A percentile compares a stretch with the other conserved stretches of the same genome.
These are phyloP conservation scores for Columba guinea DNA, from an alignment of 2,797 vertebrate genomes.

Conservation along the genomic window DNA sequence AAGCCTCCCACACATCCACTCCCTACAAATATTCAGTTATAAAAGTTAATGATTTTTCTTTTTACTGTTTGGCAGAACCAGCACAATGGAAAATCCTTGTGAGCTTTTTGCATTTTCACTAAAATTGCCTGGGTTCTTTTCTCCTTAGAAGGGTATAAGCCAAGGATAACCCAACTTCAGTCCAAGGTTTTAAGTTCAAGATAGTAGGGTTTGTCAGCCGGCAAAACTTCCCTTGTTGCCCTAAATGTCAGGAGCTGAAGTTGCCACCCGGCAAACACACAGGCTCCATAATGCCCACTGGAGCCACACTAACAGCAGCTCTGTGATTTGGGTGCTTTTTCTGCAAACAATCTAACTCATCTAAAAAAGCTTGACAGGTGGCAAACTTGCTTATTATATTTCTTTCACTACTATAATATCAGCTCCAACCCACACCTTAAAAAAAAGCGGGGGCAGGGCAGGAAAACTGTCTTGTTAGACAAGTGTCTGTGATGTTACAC, in stretches of 20 bases:
- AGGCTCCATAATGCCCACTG: not conserved
- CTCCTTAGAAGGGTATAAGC: not conserved
- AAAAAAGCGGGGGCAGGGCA: not conserved
- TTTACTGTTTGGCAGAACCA: not conserved
- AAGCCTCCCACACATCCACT: not conserved
- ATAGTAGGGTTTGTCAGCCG: not conserved
- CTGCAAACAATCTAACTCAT: not conserved
- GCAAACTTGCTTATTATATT: not conserved
- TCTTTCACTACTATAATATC: not conserved
- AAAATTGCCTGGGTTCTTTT: not conserved
- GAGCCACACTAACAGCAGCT: not conserved
- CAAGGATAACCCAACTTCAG: not conserved
- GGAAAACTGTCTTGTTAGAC: not conserved
- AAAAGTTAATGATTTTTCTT: not conserved
- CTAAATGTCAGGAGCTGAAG: not conserved
- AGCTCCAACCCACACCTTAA: not conserved
- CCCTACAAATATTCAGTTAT: not conserved
- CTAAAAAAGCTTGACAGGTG: not conserved
- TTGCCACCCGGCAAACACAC: not conserved
- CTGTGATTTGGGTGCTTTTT: not conserved
- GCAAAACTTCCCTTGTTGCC: not conserved
- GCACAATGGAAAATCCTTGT: not conserved
- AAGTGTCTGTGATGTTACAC: not conserved
- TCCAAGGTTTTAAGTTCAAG: not conserved
- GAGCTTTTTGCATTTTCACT: not conserved